Base-by-base conservation (phyloP, 2,797 vertebrate genomes). In the Molossus molossus region DNA sequence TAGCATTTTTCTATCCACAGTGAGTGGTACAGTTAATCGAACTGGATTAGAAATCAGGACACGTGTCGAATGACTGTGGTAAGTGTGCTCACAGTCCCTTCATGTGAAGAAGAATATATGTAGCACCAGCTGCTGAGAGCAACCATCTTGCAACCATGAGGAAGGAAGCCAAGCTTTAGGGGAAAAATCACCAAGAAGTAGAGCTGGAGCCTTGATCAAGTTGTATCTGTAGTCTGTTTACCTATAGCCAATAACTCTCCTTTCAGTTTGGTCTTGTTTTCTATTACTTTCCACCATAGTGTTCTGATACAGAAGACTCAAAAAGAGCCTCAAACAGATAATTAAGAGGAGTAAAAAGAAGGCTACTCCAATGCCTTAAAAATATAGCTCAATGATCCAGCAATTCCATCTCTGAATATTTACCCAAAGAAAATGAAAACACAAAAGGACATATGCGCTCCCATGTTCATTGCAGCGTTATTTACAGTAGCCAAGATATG, bases 181-280 rank as follows among this genome's bases (percentile, higher is more conserved):
- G 20, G 2, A 45, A 69, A 53, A 60, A 29, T 57, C 48, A 73
- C 25, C 76, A 55, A 13, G 29, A 93, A 27, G 12, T 40, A 72
- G 75, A 72, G 18, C 45, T 62, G 18, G 40, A 62, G 12, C 9
- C 23, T 87, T 62, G 67, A 65, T 57, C 37, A 48, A 81, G 72
- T 37, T 57, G 27, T 72, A 86, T 17, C 65, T 57, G 73, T n/a
- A 57, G 17, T n/a, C 57, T 33, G 27, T 12, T 18, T 58, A 53
- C 33, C 53, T 48, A 45, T 9, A 6, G 15, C 14, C 64, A 72
- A 62, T n/a, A 72, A 72, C 29, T 48, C 2, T 69, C 13, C 33
- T 79, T 65, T 81, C 53, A 58, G 18, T 80, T 87, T 60, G 58
- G 23, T 62, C 48, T 79, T n/a, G 15, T 72, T 86, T 94, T 86